Evolutionary conservation across 2,113 vertebrate species (phyloP).

Genomic region (Eira barbara): DNA sequence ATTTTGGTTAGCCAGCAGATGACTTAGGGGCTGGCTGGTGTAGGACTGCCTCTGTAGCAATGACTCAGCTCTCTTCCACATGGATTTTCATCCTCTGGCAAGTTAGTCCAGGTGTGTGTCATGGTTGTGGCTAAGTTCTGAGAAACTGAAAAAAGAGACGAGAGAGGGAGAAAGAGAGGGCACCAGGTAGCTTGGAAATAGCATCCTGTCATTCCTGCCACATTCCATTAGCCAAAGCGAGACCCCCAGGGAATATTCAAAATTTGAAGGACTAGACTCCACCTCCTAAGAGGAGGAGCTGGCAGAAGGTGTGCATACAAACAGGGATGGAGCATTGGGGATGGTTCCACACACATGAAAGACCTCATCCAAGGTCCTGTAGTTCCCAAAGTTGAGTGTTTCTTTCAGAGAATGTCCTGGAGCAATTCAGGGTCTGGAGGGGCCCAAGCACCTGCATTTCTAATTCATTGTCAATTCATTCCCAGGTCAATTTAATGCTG

Average conservation of each 20-base stretch:
- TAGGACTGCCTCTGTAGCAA: accelerated
- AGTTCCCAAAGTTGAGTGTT: not conserved
- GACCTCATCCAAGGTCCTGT: not conserved
- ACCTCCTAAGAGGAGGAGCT: not conserved
- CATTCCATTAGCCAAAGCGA: not conserved
- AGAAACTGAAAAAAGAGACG: not conserved
- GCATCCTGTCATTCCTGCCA: not conserved
- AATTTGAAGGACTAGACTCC: not conserved
- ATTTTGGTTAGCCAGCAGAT: not conserved
- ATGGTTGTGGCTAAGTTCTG: not conserved
- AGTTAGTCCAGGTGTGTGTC: not conserved
- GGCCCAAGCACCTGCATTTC: not conserved
- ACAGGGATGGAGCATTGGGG: not conserved
- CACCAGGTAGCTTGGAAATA: not conserved
- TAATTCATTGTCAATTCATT: not conserved
- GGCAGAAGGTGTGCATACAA: not conserved
- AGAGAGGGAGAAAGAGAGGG: not conserved
- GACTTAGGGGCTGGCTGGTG: not conserved
- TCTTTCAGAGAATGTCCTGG: not conserved
- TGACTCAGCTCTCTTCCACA: not conserved
- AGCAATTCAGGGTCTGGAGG: accelerated
- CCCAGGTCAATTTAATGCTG: not conserved
- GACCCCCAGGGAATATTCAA: not conserved
- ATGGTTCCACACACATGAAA: not conserved
- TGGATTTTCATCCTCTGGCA: too few relatives aligned